These are phyloP conservation scores for Macheiramphus alcinus DNA, from an alignment of 2,113 vertebrate species.

Conservation along the genomic window DNA sequence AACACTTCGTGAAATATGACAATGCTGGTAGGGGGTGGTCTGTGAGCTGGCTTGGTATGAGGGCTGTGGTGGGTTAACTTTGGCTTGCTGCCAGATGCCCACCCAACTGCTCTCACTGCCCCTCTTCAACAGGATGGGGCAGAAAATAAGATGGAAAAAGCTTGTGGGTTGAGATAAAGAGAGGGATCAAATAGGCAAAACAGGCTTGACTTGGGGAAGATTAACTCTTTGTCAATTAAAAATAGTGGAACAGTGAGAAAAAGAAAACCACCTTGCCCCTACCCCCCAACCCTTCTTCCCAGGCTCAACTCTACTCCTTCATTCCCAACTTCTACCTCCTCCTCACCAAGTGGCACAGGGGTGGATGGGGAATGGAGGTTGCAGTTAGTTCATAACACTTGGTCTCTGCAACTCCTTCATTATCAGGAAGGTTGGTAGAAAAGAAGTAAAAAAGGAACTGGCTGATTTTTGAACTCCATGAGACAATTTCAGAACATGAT, in stretches of 20 bases:
- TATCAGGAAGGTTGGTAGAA: background rate
- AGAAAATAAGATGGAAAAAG: background rate
- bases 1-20: fast-evolving
- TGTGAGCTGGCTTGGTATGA: background rate
- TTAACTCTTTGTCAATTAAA: background rate
- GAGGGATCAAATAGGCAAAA: background rate
- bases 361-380: background rate
- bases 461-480: background rate
- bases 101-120: background rate
- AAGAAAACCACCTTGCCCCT: background rate
- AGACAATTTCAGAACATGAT: background rate
- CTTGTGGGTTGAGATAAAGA: background rate
- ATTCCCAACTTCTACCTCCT: background rate
- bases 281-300: background rate
- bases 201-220: background rate
- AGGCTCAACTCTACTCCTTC: background rate
- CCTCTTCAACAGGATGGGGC: fast-evolving
- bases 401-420: background rate
- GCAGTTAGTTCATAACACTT: background rate
- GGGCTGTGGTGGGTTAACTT: background rate
- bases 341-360: background rate
- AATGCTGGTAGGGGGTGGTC: fast-evolving
- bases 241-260: background rate
- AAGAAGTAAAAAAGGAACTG: background rate
- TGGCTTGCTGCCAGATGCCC: background rate